Evolutionary conservation across 1,140 invertebrate genomes (phyloP).

Genomic region (Aphis craccivora): DNA sequence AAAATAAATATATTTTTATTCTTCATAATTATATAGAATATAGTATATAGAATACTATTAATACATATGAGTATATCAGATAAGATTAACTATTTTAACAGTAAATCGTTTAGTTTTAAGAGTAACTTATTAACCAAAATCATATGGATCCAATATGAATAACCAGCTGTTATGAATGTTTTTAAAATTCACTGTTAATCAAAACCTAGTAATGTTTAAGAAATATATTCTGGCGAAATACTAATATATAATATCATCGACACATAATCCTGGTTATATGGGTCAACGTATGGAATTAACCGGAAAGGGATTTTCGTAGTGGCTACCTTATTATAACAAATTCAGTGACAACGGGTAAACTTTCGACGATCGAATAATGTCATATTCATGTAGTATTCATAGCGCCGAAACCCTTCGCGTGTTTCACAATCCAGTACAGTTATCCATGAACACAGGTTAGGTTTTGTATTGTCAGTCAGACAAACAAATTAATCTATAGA

Average conservation of each 20-base stretch:
- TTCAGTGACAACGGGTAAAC: not conserved
- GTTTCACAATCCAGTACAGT: not conserved
- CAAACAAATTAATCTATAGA: not conserved
- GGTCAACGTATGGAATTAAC: not conserved
- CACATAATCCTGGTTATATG: not conserved
- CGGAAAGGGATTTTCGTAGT: not conserved
- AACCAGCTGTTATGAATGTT: too few relatives aligned
- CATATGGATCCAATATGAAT: too few relatives aligned
- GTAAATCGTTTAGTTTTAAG: too few relatives aligned
- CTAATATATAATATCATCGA: not conserved
- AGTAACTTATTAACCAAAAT: too few relatives aligned
- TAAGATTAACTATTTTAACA: too few relatives aligned
- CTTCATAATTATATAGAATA: too few relatives aligned
- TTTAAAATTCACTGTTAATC: too few relatives aligned
- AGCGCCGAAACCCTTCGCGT: not conserved
- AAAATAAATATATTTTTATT: too few relatives aligned
- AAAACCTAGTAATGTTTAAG: not conserved
- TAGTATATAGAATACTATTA: too few relatives aligned
- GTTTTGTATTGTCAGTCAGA: not conserved
- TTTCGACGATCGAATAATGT: not conserved
- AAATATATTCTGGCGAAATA: not conserved
- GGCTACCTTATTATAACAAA: not conserved
- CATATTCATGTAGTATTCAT: constrained; percentile 8
- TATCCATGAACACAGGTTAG: not conserved
- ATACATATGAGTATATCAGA: too few relatives aligned